Evolutionary conservation across 2,888 invertebrate genomes (phyloP).

Genomic region (Temnothorax unifasciatus): DNA sequence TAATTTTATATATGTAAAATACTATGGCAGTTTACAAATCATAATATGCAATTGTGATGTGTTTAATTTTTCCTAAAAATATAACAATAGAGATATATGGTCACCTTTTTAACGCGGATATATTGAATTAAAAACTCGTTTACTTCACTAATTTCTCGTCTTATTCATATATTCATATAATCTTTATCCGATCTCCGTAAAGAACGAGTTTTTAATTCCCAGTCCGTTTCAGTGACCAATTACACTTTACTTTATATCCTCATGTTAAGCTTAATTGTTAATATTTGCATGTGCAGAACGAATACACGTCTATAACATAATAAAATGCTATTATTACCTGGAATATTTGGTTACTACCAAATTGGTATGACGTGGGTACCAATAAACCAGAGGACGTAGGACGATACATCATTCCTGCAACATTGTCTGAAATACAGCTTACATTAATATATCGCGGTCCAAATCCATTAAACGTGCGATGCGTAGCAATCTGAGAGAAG

Average conservation of each 20-base stretch:
- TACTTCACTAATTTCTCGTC: background rate
- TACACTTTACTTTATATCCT: constrained; percentile 5
- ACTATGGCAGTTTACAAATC: background rate
- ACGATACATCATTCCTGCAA: constrained; percentile 90
- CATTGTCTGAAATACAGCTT: constrained; percentile 79
- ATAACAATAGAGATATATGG: background rate
- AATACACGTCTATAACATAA: background rate
- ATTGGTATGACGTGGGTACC: constrained; percentile 89
- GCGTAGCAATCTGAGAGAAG: background rate
- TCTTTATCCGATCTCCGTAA: background rate
- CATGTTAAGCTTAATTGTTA: constrained; percentile 10
- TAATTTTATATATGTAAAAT: background rate
- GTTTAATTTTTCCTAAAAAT: background rate
- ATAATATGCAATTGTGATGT: constrained; percentile 9
- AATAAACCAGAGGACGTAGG: constrained; percentile 88
- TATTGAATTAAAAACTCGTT: constrained; percentile 26
- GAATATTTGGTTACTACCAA: constrained; percentile 89
- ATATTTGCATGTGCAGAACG: background rate
- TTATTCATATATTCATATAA: constrained; percentile 17
- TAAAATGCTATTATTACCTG: constrained; percentile 87
- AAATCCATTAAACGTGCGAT: background rate
- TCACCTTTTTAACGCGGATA: background rate
- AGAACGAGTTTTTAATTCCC: constrained; percentile 12
- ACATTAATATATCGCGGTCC: constrained; percentile 43
- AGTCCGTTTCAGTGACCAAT: background rate